Evolutionary conservation across 2,888 invertebrate genomes (phyloP).

Genomic region (Chrysomela aeneicollis): DNA sequence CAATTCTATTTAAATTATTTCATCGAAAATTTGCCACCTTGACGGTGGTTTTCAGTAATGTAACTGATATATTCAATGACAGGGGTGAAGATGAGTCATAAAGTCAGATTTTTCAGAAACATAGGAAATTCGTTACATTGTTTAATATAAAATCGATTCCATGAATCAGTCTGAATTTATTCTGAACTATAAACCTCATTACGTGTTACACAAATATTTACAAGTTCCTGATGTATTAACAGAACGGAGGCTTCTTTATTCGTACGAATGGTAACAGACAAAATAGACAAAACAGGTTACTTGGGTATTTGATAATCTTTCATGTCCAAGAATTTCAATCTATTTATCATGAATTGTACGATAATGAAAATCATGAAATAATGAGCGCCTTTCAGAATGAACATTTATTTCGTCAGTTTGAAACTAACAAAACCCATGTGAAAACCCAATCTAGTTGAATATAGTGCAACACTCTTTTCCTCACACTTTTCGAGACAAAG

Average conservation of each 20-base stretch:
- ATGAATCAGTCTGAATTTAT: constrained; percentile 3
- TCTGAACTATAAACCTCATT: neutral
- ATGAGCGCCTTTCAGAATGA: no score
- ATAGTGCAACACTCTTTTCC: no score
- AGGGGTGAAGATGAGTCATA: neutral
- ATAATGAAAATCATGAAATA: neutral
- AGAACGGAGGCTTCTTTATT: constrained; percentile 1
- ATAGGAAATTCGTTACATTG: neutral
- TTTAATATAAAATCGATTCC: neutral
- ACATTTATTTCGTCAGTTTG: no score
- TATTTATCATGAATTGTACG: neutral
- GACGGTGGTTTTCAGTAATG: no score
- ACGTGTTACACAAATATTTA: constrained; percentile 2
- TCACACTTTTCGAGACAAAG: no score
- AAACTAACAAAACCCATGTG: no score
- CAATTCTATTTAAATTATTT: no score
- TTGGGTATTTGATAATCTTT: neutral
- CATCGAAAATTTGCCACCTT: no score
- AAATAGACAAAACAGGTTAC: neutral
- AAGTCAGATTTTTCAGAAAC: neutral
- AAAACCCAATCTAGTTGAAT: no score
- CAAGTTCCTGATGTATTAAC: constrained; percentile 1
- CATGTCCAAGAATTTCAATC: neutral
- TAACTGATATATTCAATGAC: neutral
- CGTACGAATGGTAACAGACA: neutral